Conservation (phyloP, 2,888 invertebrate genomes). For the Melieria crassipennis region DNA sequence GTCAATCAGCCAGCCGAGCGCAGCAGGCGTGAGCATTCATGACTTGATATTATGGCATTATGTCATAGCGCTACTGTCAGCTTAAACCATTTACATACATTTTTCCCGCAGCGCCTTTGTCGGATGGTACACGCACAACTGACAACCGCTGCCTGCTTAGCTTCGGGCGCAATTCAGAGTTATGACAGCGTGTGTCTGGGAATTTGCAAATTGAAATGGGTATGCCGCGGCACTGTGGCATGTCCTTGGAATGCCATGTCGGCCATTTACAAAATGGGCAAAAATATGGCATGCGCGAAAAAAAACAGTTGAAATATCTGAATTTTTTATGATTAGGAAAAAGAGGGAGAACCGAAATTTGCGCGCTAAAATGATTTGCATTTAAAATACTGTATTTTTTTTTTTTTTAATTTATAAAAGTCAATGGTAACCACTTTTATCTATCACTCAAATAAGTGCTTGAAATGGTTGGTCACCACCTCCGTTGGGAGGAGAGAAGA, state of each 20-base stretch:
- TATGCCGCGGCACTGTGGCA: neutral
- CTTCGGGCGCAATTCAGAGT: neutral
- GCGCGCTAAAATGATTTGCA: neutral
- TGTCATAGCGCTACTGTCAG: slow-evolving; percentile 1
- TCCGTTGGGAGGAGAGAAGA: too few relatives aligned
- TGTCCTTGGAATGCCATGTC: neutral
- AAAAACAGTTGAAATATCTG: neutral
- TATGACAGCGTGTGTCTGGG: slow-evolving; percentile 7
- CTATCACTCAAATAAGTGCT: too few relatives aligned
- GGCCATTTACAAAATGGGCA: neutral
- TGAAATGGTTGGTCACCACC: too few relatives aligned
- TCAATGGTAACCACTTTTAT: too few relatives aligned
- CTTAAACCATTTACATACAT: neutral
- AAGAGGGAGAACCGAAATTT: neutral
- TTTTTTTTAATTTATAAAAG: too few relatives aligned
- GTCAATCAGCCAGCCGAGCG: neutral
- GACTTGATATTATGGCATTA: slow-evolving; percentile 5
- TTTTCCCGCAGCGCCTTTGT: neutral
- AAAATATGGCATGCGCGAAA: neutral
- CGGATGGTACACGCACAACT: neutral
- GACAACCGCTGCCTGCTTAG: neutral
- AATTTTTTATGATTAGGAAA: neutral
- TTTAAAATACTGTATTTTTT: neutral
- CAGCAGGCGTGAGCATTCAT: neutral
- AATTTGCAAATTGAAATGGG: slow-evolving; percentile 17